phyloP scores from a whole-genome alignment of 2,888 invertebrate genomes.

The Yponomeuta cagnagella region DNA sequence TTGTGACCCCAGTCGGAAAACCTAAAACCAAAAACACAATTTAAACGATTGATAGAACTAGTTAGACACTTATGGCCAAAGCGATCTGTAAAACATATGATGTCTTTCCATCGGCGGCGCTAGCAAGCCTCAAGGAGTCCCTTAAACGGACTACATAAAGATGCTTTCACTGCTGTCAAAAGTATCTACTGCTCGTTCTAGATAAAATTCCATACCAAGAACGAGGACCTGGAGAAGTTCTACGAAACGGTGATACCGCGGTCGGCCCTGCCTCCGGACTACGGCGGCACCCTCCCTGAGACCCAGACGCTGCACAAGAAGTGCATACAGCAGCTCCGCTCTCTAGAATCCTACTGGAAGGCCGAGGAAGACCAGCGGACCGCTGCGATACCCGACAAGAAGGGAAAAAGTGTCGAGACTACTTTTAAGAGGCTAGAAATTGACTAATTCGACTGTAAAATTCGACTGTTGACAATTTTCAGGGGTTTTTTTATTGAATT shows the following conservation, averaged over 20 bases:
- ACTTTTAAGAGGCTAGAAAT: conserved; percentile 83
- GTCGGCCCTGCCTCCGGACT: conserved; percentile 76
- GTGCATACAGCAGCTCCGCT: conserved; percentile 52
- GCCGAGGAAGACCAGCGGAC: conserved; percentile 61
- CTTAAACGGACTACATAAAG: too few relatives aligned
- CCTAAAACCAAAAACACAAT: too few relatives aligned
- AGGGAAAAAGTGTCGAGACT: conserved; percentile 77
- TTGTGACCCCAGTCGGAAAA: too few relatives aligned
- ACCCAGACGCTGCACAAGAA: conserved; percentile 59
- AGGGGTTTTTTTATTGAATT: background rate
- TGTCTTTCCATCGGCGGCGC: too few relatives aligned
- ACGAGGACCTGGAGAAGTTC: conserved; percentile 72
- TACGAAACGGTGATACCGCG: conserved; percentile 73
- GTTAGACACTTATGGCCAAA: too few relatives aligned
- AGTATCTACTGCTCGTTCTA: conserved; percentile 38
- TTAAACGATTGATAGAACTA: too few relatives aligned
- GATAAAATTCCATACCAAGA: conserved; percentile 77
- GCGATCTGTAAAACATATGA: too few relatives aligned
- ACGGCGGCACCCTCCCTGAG: conserved; percentile 76
- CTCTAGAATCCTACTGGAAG: conserved; percentile 53
- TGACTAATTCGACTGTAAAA: conserved; percentile 59
- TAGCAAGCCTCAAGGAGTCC: too few relatives aligned
- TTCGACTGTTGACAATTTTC: background rate
- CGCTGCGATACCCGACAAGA: conserved; percentile 56
- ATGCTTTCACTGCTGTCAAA: background rate